These are phyloP conservation scores for Apus apus DNA, from an alignment of 2,113 vertebrate genomes.

Conservation along the genomic window DNA sequence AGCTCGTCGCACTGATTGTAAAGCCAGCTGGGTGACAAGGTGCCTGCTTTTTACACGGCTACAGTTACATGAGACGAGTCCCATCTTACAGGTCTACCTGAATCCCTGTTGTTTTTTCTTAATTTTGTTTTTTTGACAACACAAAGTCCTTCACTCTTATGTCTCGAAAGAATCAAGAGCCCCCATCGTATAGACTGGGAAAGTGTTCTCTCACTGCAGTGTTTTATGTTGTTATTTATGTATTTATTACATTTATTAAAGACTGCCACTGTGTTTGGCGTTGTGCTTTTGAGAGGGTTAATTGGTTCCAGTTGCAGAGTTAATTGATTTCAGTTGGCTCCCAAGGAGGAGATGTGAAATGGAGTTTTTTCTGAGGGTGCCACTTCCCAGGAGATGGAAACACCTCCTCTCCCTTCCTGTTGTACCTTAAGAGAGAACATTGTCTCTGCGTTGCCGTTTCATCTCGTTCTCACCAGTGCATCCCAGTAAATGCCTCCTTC, in stretches of 20 bases:
- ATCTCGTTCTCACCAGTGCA: background rate
- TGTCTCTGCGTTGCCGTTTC: background rate
- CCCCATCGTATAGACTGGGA: rapidly evolving
- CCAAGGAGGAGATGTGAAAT: slow-evolving; percentile 28
- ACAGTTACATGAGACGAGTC: background rate
- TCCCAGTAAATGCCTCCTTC: background rate
- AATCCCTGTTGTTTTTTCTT: background rate
- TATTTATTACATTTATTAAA: background rate
- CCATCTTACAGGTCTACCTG: background rate
- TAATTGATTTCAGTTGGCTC: slow-evolving; percentile 41
- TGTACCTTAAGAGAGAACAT: background rate
- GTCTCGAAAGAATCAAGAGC: background rate
- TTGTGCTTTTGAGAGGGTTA: background rate
- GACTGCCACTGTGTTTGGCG: background rate
- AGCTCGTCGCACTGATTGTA: rapidly evolving
- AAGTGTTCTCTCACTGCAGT: background rate
- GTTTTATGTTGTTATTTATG: background rate
- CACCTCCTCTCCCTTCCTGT: background rate
- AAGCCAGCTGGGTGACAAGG: background rate
- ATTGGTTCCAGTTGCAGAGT: slow-evolving; percentile 29
- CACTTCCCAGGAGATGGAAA: background rate
- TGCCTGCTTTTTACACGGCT: background rate
- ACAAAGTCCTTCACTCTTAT: rapidly evolving
- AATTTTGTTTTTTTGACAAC: background rate
- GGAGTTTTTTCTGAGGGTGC: background rate